Percentiles rank a stretch among this genome's conserved stretches.
phyloP scores from a whole-genome alignment of 2,113 vertebrate species.

The Aleadryas rufinucha region DNA sequence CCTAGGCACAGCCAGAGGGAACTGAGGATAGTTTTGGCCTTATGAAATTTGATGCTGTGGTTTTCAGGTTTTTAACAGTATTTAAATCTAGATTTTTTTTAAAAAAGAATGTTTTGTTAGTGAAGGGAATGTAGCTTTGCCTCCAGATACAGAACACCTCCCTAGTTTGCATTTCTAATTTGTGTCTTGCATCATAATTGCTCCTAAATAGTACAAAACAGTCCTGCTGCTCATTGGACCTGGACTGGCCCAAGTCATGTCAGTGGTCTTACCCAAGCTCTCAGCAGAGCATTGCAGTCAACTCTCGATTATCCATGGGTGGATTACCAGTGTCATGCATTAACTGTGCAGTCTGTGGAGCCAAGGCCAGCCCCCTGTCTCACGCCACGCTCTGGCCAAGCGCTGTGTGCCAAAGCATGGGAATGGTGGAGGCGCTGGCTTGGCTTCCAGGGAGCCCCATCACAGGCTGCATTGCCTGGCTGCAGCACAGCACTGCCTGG shows the following conservation, averaged over 20 bases:
- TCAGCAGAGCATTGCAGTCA: slow-evolving; percentile 26
- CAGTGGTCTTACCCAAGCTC: background rate
- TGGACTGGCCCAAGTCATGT: background rate
- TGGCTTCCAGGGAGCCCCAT: fast-evolving
- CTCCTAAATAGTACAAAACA: background rate
- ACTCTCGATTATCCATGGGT: slow-evolving; percentile 24
- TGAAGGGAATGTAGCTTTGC: slow-evolving; percentile 61
- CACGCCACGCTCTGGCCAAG: fast-evolving
- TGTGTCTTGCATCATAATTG: background rate
- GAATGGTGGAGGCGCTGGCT: background rate
- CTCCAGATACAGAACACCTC: slow-evolving; percentile 8
- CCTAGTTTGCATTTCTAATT: slow-evolving; percentile 63
- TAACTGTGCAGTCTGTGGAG: background rate
- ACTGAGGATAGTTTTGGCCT: slow-evolving; percentile 41
- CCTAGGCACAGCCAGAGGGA: background rate
- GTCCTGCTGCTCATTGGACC: background rate
- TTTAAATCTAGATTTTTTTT: slow-evolving; percentile 62
- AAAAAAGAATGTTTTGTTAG: slow-evolving; percentile 62
- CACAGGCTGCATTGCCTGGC: background rate
- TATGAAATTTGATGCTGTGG: slow-evolving; percentile 38
- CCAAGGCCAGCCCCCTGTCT: background rate
- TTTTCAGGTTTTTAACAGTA: slow-evolving; percentile 64
- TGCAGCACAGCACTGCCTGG: background rate
- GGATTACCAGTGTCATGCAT: background rate
- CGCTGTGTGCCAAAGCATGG: background rate